Percentiles rank a stretch among this genome's conserved stretches.
These are phyloP conservation scores for Chlorodrepanis virens DNA, from an alignment of 2,113 vertebrate species.

Conservation along the genomic window DNA sequence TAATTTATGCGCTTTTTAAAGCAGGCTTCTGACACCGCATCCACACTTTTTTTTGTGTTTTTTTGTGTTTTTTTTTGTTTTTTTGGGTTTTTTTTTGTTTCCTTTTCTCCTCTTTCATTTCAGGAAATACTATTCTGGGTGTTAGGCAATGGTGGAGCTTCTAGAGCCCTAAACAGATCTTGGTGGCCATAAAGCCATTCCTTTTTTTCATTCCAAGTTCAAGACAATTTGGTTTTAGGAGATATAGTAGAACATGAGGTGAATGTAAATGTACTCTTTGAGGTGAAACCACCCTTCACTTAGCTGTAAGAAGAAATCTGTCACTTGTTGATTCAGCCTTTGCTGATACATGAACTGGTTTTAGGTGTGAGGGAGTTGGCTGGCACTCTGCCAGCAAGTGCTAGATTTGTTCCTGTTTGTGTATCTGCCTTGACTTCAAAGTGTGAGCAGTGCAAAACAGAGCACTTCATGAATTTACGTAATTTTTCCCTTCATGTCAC, in stretches of 20 bases:
- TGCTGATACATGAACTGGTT: background rate
- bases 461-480: background rate
- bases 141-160: background rate
- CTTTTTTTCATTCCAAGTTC: background rate
- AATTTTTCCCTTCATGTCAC: slow-evolving; percentile 19
- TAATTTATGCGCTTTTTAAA: background rate
- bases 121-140: background rate
- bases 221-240: background rate
- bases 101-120: background rate
- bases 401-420: background rate
- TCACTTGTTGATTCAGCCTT: background rate
- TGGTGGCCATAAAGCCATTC: background rate
- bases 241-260: background rate
- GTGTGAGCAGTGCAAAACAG: background rate
- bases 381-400: background rate
- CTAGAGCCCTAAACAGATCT: background rate
- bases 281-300: background rate
- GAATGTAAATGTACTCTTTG: background rate
- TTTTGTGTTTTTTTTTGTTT: background rate
- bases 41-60: background rate
- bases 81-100: no score
- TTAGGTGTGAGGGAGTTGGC: background rate
- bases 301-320: background rate
- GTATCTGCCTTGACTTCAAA: background rate
- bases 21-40: background rate